Evolutionary conservation across 2,113 vertebrate species (phyloP), one percentile per base, ranked within the genome.

Genomic region (Heloderma charlesbogerti): DNA sequence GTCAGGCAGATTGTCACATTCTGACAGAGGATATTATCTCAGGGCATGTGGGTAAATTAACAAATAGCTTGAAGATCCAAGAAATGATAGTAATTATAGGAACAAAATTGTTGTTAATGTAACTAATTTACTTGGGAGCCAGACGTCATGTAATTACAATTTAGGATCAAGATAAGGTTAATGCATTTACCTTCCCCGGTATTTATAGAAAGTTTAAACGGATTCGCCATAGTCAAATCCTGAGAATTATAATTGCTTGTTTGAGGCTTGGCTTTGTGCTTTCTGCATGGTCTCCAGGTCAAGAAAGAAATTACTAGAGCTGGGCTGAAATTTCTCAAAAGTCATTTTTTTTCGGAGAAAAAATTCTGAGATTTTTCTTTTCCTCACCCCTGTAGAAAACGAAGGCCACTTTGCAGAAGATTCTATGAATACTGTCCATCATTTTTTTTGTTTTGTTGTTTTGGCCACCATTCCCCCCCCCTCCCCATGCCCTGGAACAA

Each of bases 51-150:
- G 92, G 37, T 31, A 88, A 92, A 45, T 83, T 87, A 84, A 90
- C 85, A 94, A 93, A 94, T 31, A 92, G 91, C 94, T 90, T 27
- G 0, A 0, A 95, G 94, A 93, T 67, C 79, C 86, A 91, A 93
- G 92, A 89, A 93, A 89, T 25, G 29, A 91, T 91, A 88, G 92
- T 90, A 95, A 95, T 96, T 95, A 95, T 63, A 60, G 88, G 91
- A 89, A 77, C 51, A 82, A 72, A 96, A 95, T 91, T 87, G 90
- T 95, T 96, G 95, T 96, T 95, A 96, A 96, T 96, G 91, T 87
- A 67, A n/a, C 88, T 95, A 91, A 95, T 96, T 96, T 96, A 91
- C 93, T 92, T 84, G 57, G 87, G 90, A 95, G 91, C 89, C 54
- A 54, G 91, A 90, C 89, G 92, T 89, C 80, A 80, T 94, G 94